Base-by-base conservation (phyloP, 1,140 invertebrate genomes). In the Panagrolaimus sp. region DNA sequence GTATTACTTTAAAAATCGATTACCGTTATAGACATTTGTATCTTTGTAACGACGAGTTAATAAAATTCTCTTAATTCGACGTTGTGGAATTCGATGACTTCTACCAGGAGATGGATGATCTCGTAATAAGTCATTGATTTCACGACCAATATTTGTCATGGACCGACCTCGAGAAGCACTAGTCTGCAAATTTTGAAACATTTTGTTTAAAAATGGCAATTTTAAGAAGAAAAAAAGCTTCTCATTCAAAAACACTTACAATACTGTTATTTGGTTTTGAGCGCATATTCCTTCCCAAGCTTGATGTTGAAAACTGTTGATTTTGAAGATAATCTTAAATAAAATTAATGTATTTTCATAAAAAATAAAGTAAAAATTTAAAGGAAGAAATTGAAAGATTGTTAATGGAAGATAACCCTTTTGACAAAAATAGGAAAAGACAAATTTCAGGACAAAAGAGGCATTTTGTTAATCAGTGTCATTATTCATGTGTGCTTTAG, bases 41-140 rank as follows among this genome's bases (percentile, higher is more conserved):
- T 82, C 67, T 74, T 87, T 88, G 3, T 88, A 87, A 72, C 88
- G 87, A 68, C 87, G 77, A 0, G 87, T 88, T 9, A 89, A 81
- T 25, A 89, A 81, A 66, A 88, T 86, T 67, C 87, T 79, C 77
- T 88, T 89, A 11, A 80, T 78, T 20, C 51, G 51, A 23, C 27
- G 51, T 16, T 57, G 51, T 1, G 20, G 51, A 57, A 23, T 11
- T 27, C 14, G 20, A 5, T 57, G 51, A 20, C 20, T 20, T n/a
- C 20, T 13, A 20, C 27, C 20, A 11, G 20, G 51, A n/a, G 20
- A 20, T 27, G 51, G 27, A 25, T 57, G 51, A 11, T 57, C 27
- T 11, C 51, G 51, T 27, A 57, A 27, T 20, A 57, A 27, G 20
- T 57, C 51, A 27, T 57, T 57, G 27, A 57, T 57, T 57, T 57